Evolutionary conservation across 2,888 invertebrate species (phyloP), one percentile per base, ranked within the genome.

Genomic region (Drosophila paranaensis): DNA sequence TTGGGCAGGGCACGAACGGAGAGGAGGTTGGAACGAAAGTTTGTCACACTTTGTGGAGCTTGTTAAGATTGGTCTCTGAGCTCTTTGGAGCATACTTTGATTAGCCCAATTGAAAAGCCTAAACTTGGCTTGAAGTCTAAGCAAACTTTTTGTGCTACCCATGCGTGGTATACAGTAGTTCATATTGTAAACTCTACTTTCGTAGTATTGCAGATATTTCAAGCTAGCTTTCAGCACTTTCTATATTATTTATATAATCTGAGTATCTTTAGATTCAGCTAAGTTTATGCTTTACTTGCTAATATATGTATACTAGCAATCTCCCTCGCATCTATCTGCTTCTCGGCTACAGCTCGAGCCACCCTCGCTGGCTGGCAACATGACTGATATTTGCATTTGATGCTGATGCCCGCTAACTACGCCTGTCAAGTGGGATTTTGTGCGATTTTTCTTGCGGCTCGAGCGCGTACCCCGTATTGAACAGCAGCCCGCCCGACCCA

Each of bases 371-470:
- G 71, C 62, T 77, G 78, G 79, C 74, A 68, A 79, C 82, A 78
- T 89, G 90, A 84, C 90, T 90, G 87, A 87, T 87, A 88, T 88
- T 88, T 88, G 83, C 88, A 90, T 66, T 66, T 88, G 82, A 81
- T 85, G 78, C 72, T 77, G 77, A 77, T 90, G 82, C 82, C 84
- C 87, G 92, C 92, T 91, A 91, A 91, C 91, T 91, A 91, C 88
- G 91, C 90, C 91, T 91, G 91, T 91, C 91, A 91, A 91, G 89
- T 90, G 91, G 91, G 92, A 91, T 92, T 87, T 91, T 91, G 85
- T 79, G 90, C 90, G 90, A 91, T 91, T 91, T 91, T 91, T 91
- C 92, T 92, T 90, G 81, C 79, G 80, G 74, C 77, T 68, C 74
- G 77, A 77, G 78, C 79, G 82, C 85, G 78, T 80, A 77, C 88